Evolutionary conservation across 2,888 invertebrate species (phyloP).

Genomic region (Eudemis profundana): DNA sequence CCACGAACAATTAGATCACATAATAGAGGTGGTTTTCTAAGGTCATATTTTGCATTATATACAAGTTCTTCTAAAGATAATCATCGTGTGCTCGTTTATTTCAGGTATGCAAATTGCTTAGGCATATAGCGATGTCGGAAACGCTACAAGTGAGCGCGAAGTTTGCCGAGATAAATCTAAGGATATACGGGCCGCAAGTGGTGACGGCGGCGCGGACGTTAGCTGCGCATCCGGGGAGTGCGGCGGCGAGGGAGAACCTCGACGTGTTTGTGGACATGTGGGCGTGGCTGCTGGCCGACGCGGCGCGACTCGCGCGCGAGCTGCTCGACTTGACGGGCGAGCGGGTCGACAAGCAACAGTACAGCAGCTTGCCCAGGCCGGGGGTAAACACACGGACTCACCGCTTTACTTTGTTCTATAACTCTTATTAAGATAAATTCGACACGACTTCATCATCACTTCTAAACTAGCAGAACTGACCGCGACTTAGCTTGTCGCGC

Average conservation of each 20-base stretch:
- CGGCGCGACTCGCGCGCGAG: slow-evolving; percentile 95
- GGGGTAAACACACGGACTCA: slow-evolving; percentile 88
- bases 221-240: slow-evolving; percentile 95
- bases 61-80: slow-evolving; percentile 29
- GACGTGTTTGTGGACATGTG: slow-evolving; percentile 98
- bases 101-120: slow-evolving; percentile 97
- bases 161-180: slow-evolving; percentile 97
- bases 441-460: no score
- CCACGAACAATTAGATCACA: slow-evolving; percentile 98
- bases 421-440: no score
- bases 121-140: slow-evolving; percentile 98
- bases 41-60: slow-evolving; percentile 26
- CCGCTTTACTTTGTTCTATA: neutral
- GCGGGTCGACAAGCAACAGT: slow-evolving; percentile 83
- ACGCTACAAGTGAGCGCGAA: slow-evolving; percentile 97
- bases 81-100: slow-evolving; percentile 25
- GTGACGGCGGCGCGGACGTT: slow-evolving; percentile 97
- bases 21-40: slow-evolving; percentile 92
- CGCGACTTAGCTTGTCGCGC: no score
- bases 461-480: no score
- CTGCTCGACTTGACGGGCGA: slow-evolving; percentile 92
- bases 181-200: slow-evolving; percentile 97
- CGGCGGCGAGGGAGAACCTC: slow-evolving; percentile 98
- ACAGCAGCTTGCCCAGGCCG: slow-evolving; percentile 97
- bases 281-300: slow-evolving; percentile 96